These are phyloP conservation scores for Channallabes apus DNA, from an alignment of 2,797 vertebrate genomes.

Conservation along the genomic window DNA sequence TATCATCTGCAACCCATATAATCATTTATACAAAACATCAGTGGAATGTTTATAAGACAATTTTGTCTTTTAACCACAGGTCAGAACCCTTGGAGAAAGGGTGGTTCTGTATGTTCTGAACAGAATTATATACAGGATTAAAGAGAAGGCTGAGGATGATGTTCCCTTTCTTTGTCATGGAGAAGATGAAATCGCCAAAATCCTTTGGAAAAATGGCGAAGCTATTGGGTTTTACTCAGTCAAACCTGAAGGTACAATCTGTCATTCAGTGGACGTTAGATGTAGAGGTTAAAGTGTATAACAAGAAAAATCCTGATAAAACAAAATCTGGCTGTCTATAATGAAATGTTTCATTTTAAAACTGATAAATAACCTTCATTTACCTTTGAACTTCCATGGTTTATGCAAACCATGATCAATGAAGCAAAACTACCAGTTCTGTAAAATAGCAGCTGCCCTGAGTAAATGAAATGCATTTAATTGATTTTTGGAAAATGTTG, in stretches of 20 bases:
- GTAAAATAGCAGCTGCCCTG: too few species aligned
- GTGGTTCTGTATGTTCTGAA: slow-evolving; percentile 89
- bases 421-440: too few species aligned
- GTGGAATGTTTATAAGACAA: not conserved
- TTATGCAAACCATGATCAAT: too few species aligned
- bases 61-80: slow-evolving; percentile 66
- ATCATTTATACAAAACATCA: not conserved
- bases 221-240: slow-evolving; percentile 92
- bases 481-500: too few species aligned
- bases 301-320: not conserved
- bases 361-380: too few species aligned
- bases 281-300: not conserved
- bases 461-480: too few species aligned
- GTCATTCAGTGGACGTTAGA: not conserved
- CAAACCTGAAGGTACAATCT: slow-evolving; percentile 79
- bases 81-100: slow-evolving; percentile 81
- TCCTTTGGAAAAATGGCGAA: slow-evolving; percentile 86
- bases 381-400: too few species aligned
- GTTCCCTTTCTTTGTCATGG: slow-evolving; percentile 84
- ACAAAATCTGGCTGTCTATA: too few species aligned
- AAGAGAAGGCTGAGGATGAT: slow-evolving; percentile 80
- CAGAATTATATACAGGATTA: slow-evolving; percentile 84
- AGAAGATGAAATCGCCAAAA: slow-evolving; percentile 81
- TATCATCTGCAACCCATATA: not conserved
- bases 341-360: too few species aligned